A percentile compares a stretch with the other conserved stretches of the same genome.
Evolutionary conservation across 2,888 invertebrate species (phyloP).

Genomic region (Ferdinandea cuprea): DNA sequence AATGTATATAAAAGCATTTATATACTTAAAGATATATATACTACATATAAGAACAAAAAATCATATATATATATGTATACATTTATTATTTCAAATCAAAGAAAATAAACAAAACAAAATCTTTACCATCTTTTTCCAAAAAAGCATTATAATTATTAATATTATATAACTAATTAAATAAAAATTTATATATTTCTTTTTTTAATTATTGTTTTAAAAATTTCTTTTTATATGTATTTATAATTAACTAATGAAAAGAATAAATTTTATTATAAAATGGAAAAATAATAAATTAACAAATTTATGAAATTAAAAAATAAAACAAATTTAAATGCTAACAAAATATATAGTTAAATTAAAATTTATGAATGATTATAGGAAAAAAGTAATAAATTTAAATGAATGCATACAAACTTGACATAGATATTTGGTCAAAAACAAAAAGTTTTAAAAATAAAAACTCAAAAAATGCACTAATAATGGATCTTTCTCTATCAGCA

Average conservation of each 20-base stretch:
- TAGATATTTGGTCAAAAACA: conserved; percentile 43
- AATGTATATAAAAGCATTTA: conserved; percentile 63
- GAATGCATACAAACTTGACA: conserved; percentile 43
- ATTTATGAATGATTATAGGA: conserved; percentile 62
- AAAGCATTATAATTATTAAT: conserved; percentile 42
- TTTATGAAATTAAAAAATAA: conserved; percentile 45
- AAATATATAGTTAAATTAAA: conserved; percentile 65
- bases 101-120: conserved; percentile 40
- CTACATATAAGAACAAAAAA: conserved; percentile 23
- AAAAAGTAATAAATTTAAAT: conserved; percentile 55
- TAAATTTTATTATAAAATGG: conserved; percentile 11
- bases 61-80: not conserved
- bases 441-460: too few relatives aligned
- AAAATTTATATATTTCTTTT: conserved; percentile 40
- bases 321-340: conserved; percentile 59
- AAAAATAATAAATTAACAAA: conserved; percentile 32
- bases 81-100: conserved; percentile 37
- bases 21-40: conserved; percentile 49
- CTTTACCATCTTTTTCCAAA: conserved; percentile 34
- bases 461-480: conserved; percentile 52
- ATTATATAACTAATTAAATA: not conserved
- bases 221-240: conserved; percentile 20
- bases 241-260: conserved; percentile 2
- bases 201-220: not conserved
- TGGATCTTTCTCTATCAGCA: conserved; percentile 66